These are phyloP conservation scores for Epinephelus malabaricus DNA, from an alignment of 2,797 vertebrate genomes.

Conservation along the genomic window DNA sequence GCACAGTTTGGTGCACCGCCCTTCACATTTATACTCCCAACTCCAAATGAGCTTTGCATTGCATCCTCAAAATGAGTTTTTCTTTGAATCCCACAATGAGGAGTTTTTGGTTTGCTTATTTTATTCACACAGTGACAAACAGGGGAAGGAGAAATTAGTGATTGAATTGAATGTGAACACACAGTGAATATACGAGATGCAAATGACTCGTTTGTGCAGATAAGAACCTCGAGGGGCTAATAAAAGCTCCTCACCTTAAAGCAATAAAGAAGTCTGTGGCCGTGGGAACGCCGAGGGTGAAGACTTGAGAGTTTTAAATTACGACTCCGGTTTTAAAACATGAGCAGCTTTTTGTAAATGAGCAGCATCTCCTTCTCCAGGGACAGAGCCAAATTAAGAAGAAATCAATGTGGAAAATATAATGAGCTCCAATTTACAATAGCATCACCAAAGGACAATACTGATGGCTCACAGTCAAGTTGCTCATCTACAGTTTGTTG, in stretches of 20 bases:
- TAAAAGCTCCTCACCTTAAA: constrained; percentile 48
- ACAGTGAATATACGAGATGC: constrained; percentile 32
- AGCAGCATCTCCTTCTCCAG: constrained; percentile 24
- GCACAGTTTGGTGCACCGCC: neutral
- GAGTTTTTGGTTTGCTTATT: neutral
- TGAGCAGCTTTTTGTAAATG: constrained; percentile 44
- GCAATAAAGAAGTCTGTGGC: constrained; percentile 24
- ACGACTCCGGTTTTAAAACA: constrained; percentile 29
- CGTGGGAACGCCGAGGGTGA: constrained; percentile 25
- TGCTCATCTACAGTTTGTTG: neutral
- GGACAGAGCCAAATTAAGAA: constrained; percentile 27
- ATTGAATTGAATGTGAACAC: constrained; percentile 17
- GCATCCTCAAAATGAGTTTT: neutral
- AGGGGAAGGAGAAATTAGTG: constrained; percentile 20
- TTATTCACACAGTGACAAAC: constrained; percentile 14
- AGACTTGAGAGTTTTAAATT: constrained; percentile 37
- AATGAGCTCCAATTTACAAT: constrained; percentile 31
- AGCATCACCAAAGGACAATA: constrained; percentile 25
- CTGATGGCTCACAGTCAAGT: constrained; percentile 12
- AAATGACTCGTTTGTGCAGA: constrained; percentile 36
- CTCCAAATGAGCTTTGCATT: neutral
- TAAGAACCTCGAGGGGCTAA: constrained; percentile 22
- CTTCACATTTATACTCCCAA: neutral
- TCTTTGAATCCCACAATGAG: constrained; percentile 5
- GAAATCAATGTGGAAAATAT: constrained; percentile 52